Base-by-base conservation (phyloP, 1,140 invertebrate genomes). In the Phenacoccus solenopsis region DNA sequence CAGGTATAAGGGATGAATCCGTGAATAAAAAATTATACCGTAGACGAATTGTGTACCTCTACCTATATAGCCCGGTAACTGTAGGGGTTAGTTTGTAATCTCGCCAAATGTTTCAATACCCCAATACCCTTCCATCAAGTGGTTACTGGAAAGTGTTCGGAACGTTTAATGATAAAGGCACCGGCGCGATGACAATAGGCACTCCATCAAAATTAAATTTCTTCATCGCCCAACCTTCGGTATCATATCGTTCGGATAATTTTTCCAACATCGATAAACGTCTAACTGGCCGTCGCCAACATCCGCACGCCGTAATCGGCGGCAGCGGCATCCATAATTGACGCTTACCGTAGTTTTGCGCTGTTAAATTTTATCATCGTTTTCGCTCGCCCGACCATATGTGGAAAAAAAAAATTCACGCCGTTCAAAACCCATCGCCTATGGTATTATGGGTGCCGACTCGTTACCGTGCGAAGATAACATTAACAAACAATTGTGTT, bases 401-500 rank as follows among this genome's bases (percentile, higher is more conserved):
- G 38, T 4, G 16, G 5, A n/a, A 49, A 16, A 49, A 16, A 49
- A 49, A 49, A 49, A 49, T 49, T 49, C 20, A 49, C 16, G 20
- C 12, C 38, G 38, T 49, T n/a, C n/a, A 49, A 49, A 49, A 49
- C 20, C 38, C 38, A 9, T 32, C 13, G 30, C 30, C 30, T 7
- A 7, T 32, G 30, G 12, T n/a, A 49, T 49, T 49, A 49, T n/a
- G 12, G n/a, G 38, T n/a, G 38, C 38, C 38, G 20, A 16, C 59
- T 64, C 25, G 59, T 24, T 64, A 64, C 59, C 59, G 59, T 64
- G 59, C 59, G 25, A 64, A 64, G 59, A 64, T 64, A 27, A 64
- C 59, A 64, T 64, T 64, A 64, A 64, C 59, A 64, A 64, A 64
- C 59, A 64, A 64, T 64, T 64, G 59, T 25, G 59, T 64, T 64